Percentiles rank a stretch among this genome's conserved stretches.
phyloP scores from a whole-genome alignment of 2,888 invertebrate species.

The Drosophila bunnanda region DNA sequence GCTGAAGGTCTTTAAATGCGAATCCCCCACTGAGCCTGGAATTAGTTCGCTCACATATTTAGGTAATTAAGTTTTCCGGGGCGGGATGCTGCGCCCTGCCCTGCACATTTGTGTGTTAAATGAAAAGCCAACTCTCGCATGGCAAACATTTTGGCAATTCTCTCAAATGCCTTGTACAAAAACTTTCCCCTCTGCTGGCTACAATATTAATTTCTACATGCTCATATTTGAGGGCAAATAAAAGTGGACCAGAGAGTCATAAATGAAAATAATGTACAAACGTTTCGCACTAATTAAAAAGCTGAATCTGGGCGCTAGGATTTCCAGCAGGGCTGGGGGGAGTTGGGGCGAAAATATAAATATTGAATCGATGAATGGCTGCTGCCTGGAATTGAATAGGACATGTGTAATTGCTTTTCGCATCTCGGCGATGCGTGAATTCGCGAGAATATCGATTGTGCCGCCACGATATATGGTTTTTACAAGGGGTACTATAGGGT shows the following conservation, averaged over 20 bases:
- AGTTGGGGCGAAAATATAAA: conserved; percentile 46
- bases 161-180: conserved; percentile 13
- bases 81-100: no score
- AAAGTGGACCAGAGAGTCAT: conserved; percentile 52
- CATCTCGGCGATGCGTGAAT: conserved; percentile 43
- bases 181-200: conserved; percentile 14
- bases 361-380: conserved; percentile 40
- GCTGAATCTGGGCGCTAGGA: conserved; percentile 32
- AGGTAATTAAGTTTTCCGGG: conserved; percentile 37
- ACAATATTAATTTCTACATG: conserved; percentile 57
- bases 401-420: conserved; percentile 75
- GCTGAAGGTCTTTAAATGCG: neutral
- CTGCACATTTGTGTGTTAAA: conserved; percentile 50
- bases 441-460: conserved; percentile 33
- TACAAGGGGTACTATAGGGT: neutral
- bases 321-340: neutral
- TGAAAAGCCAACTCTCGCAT: conserved; percentile 54
- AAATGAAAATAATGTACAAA: conserved; percentile 74
- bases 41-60: conserved; percentile 37
- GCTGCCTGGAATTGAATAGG: conserved; percentile 43
- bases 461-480: neutral
- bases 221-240: conserved; percentile 58
- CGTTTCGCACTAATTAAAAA: conserved; percentile 76
- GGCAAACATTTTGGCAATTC: conserved; percentile 46
- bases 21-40: conserved; percentile 9